A percentile compares a stretch with the other conserved stretches of the same genome.
phyloP scores from a whole-genome alignment of 2,113 vertebrate genomes.

The Notechis scutatus region DNA sequence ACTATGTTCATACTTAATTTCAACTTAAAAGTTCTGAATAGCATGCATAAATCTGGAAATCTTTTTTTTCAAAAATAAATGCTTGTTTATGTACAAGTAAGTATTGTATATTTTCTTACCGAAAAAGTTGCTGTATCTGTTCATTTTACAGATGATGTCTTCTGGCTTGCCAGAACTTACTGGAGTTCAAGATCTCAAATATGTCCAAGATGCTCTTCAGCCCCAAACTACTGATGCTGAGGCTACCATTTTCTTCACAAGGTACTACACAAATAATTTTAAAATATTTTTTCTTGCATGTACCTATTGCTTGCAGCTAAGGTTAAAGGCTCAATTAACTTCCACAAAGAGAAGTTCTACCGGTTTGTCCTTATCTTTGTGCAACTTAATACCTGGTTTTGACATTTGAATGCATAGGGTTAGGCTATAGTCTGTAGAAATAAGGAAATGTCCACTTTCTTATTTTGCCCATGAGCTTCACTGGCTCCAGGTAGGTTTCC shows the following conservation, averaged over 20 bases:
- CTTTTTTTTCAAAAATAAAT: neutral
- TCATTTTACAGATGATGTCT: conserved; percentile 84
- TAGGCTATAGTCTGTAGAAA: neutral
- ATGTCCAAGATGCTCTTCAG: conserved; percentile 93
- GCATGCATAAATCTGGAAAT: neutral
- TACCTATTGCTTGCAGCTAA: neutral
- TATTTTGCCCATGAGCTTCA: neutral
- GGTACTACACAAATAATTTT: conserved; percentile 68
- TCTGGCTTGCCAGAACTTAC: conserved; percentile 93
- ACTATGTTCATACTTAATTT: neutral
- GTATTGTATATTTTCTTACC: neutral
- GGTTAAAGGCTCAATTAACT: neutral
- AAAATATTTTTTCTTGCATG: neutral
- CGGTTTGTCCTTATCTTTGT: neutral
- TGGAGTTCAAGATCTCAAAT: conserved; percentile 89
- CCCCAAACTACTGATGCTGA: conserved; percentile 94
- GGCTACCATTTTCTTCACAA: conserved; percentile 97
- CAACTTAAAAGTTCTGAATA: neutral
- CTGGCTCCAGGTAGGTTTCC: neutral
- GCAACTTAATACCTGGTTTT: neutral
- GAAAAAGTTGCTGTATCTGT: neutral
- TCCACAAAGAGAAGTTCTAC: neutral
- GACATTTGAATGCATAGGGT: neutral
- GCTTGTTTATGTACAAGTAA: neutral
- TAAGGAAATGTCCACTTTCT: neutral